Base-by-base conservation (phyloP, 2,888 invertebrate species). In the Diachrysia chrysitis region DNA sequence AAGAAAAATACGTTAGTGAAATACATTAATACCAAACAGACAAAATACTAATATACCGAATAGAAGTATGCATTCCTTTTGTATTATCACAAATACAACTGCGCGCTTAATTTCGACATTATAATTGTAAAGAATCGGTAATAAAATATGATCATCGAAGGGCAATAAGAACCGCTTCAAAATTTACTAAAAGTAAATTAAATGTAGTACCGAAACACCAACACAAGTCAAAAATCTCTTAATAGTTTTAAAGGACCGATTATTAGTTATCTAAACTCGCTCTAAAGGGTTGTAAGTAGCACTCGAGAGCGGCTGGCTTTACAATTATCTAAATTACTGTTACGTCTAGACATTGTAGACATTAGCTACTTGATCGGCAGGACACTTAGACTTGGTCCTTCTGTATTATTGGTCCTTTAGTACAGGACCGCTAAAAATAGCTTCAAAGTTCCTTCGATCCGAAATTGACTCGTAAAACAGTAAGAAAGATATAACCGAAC, bases 401-500 rank as follows among this genome's bases (percentile, higher is more conserved):
- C 63, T 56, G 73, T 76, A 63, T n/a, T n/a, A n/a, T 63, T 58
- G 51, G 19, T 21, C 21, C 21, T 51, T 51, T 21, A n/a, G 16
- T n/a, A n/a, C 42, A 42, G 14, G 14, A 32, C 62, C 32, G 62
- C 53, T 64, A 19, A 64, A 63, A 48, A 56, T 37, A 56, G 69
- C 57, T 70, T 68, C 82, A 82, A 81, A 76, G 87, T 84, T 85
- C 79, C 81, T 69, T 79, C 77, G 81, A 83, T 82, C 71, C 78
- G 77, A 87, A 87, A 94, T 93, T 93, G 92, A 93, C 90, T 89
- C 91, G 89, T 91, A 93, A 93, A 91, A 89, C 87, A 79, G 78
- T 83, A 82, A 82, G 80, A 80, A 79, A 85, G 82, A 83, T 81
- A 76, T 82, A 78, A 77, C 68, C 65, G 74, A 82, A 73, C 78